Evolutionary conservation across 2,888 invertebrate genomes (phyloP).

Genomic region (Ennomos fuscantarius): DNA sequence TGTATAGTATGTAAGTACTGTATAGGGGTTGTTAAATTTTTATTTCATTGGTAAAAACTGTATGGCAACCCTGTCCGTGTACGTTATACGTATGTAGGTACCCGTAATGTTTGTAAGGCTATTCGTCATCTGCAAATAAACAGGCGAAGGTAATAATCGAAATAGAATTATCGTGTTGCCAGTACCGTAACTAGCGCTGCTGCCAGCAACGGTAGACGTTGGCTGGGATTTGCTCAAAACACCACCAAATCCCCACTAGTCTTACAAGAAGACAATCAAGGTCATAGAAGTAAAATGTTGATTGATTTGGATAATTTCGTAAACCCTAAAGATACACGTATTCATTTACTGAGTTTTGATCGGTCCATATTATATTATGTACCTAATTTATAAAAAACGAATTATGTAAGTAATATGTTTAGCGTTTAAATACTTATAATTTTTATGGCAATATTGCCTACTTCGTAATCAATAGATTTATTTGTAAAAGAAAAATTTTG

Average conservation of each 20-base stretch:
- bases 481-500: too few relatives aligned
- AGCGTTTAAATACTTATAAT: too few relatives aligned
- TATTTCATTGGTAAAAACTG: background rate
- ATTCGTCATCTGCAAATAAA: conserved; percentile 83
- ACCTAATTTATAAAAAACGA: too few relatives aligned
- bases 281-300: conserved; percentile 15
- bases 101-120: conserved; percentile 60
- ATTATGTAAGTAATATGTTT: too few relatives aligned
- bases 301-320: conserved; percentile 2
- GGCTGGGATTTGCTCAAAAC: conserved; percentile 63
- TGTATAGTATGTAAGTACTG: background rate
- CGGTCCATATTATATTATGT: too few relatives aligned
- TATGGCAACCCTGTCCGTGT: conserved; percentile 7
- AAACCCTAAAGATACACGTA: background rate
- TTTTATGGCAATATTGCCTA: too few relatives aligned
- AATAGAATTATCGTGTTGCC: conserved; percentile 79
- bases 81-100: conserved; percentile 44
- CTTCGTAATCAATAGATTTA: too few relatives aligned
- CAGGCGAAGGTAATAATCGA: conserved; percentile 83
- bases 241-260: conserved; percentile 42
- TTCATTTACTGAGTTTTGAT: too few relatives aligned
- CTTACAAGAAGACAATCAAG: conserved; percentile 30
- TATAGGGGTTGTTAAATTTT: background rate
- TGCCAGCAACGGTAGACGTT: conserved; percentile 65
- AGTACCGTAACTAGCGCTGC: conserved; percentile 75